These are phyloP conservation scores for Pampusana beccarii DNA, from an alignment of 2,113 vertebrate genomes.

Conservation along the genomic window DNA sequence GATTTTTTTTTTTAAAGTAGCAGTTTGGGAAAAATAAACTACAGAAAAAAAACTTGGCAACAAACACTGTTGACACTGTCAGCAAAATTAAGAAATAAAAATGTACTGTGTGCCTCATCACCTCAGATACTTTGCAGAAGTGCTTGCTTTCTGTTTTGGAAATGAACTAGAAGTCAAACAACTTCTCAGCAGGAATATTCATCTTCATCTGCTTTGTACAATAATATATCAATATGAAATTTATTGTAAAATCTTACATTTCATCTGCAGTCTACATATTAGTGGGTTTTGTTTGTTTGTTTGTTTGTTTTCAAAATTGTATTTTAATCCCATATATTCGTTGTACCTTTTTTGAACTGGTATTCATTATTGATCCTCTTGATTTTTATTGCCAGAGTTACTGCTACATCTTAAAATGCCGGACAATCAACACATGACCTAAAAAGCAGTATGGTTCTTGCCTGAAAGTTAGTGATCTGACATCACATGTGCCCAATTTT, in stretches of 20 bases:
- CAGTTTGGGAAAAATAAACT: not conserved
- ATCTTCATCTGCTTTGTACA: not conserved
- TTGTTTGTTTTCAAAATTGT: not conserved
- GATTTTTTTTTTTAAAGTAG: not conserved
- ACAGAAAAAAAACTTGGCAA: not conserved
- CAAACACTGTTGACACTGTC: not conserved
- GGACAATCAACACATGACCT: not conserved
- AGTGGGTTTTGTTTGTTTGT: not conserved
- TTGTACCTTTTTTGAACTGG: not conserved
- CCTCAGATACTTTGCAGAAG: not conserved
- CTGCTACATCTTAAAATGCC: not conserved
- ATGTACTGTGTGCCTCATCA: not conserved
- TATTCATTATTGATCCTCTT: not conserved
- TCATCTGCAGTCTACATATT: not conserved
- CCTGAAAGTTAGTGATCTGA: not conserved
- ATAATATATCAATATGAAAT: not conserved
- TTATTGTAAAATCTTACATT: not conserved
- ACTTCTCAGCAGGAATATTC: not conserved
- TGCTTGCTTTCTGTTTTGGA: not conserved
- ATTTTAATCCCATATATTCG: not conserved
- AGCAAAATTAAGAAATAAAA: constrained; percentile 32
- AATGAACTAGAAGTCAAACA: not conserved
- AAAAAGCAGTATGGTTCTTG: not conserved
- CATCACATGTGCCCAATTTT: not conserved
- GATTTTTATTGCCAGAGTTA: not conserved